Base-by-base conservation (phyloP, 2,797 vertebrate genomes). In the Cuniculus paca region DNA sequence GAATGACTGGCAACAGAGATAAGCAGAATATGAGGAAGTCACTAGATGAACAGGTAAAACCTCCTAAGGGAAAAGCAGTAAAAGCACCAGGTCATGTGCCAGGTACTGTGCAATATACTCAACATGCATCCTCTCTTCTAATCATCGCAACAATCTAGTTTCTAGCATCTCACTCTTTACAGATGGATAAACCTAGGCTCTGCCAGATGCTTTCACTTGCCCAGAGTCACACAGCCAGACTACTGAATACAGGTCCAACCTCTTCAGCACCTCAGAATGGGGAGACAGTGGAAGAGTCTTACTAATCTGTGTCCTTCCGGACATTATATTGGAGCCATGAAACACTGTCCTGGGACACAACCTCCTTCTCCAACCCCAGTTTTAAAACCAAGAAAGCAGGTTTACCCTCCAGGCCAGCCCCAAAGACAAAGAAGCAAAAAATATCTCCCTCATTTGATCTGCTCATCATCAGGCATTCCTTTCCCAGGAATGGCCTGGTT, bases 341-440 rank as follows among this genome's bases (percentile, higher is more conserved):
- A 56, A 95, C 52, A 26, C 3, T 72, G 31, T 52, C 36, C 36
- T 45, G 22, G 24, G 12, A 75, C 48, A 45, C 28, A 36, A 68
- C 26, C 78, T 84, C 78, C 54, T 31, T 42, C 56, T 63, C 88
- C 60, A 75, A 68, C 11, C 0, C 5, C 82, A 94, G 28, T 68
- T 50, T 75, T 74, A 6, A 85, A 81, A 78, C 22, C 36, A 78
- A 78, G 78, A 91, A 88, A 86, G 56, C 24, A 85, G 31, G 11
- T 34, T 95, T 82, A 72, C n/a, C 63, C 82, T 75, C 28, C 48
- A 36, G 39, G 22, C 31, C 9, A 5, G 1, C 39, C 60, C 74
- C 74, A 83, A 63, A 60, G 94, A 68, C 95, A 94, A 80, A 85
- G 14, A 28, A 6, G 74, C 94, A 96, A 92, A 89, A 91, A 88